A percentile compares a stretch with the other conserved stretches of the same genome.
phyloP scores from a whole-genome alignment of 2,113 vertebrate genomes.

The Myanophis thanlyinensis region DNA sequence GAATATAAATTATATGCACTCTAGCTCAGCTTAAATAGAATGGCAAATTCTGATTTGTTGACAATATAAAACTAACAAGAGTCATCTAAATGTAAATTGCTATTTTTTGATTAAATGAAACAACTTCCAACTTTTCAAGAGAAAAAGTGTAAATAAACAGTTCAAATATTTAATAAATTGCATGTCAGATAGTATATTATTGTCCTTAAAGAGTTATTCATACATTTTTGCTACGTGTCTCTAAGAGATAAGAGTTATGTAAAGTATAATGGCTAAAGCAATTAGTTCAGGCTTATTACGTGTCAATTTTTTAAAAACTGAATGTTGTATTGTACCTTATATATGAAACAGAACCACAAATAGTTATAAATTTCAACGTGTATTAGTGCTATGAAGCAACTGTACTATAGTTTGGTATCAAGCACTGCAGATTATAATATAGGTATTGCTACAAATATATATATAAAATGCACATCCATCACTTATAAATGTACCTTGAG shows the following conservation, averaged over 20 bases:
- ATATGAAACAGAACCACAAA: not conserved
- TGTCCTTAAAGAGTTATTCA: not conserved
- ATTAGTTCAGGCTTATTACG: not conserved
- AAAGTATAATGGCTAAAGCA: not conserved
- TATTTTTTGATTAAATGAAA: not conserved
- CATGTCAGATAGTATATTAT: not conserved
- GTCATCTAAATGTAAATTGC: not conserved
- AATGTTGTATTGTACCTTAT: not conserved
- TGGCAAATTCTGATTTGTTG: not conserved
- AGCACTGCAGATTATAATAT: not conserved
- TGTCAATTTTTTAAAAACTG: not conserved
- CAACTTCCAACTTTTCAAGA: not conserved
- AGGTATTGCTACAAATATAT: not conserved
- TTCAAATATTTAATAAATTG: not conserved
- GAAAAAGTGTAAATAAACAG: not conserved
- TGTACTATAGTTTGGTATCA: not conserved
- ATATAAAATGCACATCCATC: not conserved
- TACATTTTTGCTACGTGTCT: not conserved
- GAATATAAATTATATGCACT: not conserved
- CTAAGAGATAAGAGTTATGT: not conserved
- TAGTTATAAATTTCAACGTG: not conserved
- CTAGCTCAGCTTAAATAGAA: not conserved
- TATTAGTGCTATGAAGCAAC: not conserved
- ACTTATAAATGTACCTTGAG: not conserved
- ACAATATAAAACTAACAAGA: not conserved